Conservation (phyloP, 2,797 vertebrate genomes). For the Spea hammondii region DNA sequence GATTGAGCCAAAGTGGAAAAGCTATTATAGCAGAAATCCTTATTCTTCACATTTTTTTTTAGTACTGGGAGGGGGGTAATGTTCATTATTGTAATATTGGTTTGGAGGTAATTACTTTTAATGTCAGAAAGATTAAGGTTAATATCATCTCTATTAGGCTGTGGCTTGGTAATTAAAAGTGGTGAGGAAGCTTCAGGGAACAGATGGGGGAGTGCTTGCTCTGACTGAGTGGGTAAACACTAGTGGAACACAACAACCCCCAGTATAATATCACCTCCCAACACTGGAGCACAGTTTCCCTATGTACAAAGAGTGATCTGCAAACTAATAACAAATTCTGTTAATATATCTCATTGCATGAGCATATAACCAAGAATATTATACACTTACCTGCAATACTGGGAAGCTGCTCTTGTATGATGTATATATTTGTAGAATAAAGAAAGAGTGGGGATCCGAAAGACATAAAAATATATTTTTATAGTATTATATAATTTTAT, state of each 20-base stretch:
- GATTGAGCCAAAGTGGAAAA: slow-evolving; percentile 14
- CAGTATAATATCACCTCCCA: slow-evolving; percentile 38
- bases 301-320: background rate
- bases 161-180: slow-evolving; percentile 98
- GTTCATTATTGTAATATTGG: slow-evolving; percentile 78
- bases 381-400: too few relatives aligned
- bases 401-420: too few relatives aligned
- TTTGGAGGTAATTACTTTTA: slow-evolving; percentile 97
- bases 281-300: slow-evolving; percentile 44
- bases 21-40: slow-evolving; percentile 17
- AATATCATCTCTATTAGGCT: slow-evolving; percentile 99
- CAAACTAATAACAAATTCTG: too few relatives aligned
- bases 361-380: too few relatives aligned
- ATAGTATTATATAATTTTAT: too few relatives aligned
- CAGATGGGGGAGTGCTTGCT: slow-evolving; percentile 85
- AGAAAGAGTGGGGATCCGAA: too few relatives aligned
- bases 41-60: slow-evolving; percentile 16
- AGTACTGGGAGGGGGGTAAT: slow-evolving; percentile 56
- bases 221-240: slow-evolving; percentile 96
- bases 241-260: slow-evolving; percentile 54
- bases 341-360: too few relatives aligned
- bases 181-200: slow-evolving; percentile 75
- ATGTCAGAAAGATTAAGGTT: slow-evolving; percentile 99
- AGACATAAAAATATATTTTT: too few relatives aligned
- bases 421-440: too few relatives aligned